phyloP scores from a whole-genome alignment of 2,797 vertebrate genomes.

The Chaunax sp. region DNA sequence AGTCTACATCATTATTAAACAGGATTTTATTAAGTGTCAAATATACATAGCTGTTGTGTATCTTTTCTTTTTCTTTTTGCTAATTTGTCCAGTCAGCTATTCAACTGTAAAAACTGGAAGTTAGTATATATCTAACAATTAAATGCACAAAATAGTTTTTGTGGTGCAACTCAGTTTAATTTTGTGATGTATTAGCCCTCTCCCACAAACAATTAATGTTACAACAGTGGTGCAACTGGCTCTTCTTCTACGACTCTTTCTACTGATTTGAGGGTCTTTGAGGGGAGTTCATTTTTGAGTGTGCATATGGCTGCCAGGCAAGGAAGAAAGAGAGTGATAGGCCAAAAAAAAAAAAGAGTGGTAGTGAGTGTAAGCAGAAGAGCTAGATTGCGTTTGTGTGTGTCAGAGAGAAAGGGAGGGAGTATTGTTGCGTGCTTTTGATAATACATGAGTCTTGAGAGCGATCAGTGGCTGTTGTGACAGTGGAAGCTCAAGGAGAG shows the following conservation, averaged over 20 bases:
- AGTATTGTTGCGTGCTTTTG: constrained; percentile 65
- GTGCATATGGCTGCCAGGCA: constrained; percentile 26
- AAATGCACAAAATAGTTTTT: not conserved
- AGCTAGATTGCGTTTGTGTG: constrained; percentile 17
- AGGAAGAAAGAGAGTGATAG: constrained; percentile 24
- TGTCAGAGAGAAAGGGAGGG: constrained; percentile 31
- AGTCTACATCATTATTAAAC: not conserved
- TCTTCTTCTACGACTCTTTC: no score
- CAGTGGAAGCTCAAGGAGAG: constrained; percentile 87
- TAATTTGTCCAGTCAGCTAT: not conserved
- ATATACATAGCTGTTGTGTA: not conserved
- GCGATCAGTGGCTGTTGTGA: constrained; percentile 75
- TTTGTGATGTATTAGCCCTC: not conserved
- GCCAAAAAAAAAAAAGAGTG: constrained; percentile 4
- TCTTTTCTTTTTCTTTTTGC: not conserved
- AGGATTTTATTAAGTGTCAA: not conserved
- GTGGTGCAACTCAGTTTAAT: not conserved
- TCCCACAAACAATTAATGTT: not conserved
- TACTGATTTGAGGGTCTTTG: not conserved
- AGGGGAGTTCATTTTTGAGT: not conserved
- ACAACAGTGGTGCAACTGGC: no score
- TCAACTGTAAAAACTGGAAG: not conserved
- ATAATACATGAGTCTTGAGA: constrained; percentile 79
- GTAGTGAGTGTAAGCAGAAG: constrained; percentile 15
- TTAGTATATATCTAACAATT: not conserved